Evolutionary conservation across 64 coral and sea anemone genomes (phyloP), one percentile per base, ranked within the genome.

Genomic region (Porites australiensis): DNA sequence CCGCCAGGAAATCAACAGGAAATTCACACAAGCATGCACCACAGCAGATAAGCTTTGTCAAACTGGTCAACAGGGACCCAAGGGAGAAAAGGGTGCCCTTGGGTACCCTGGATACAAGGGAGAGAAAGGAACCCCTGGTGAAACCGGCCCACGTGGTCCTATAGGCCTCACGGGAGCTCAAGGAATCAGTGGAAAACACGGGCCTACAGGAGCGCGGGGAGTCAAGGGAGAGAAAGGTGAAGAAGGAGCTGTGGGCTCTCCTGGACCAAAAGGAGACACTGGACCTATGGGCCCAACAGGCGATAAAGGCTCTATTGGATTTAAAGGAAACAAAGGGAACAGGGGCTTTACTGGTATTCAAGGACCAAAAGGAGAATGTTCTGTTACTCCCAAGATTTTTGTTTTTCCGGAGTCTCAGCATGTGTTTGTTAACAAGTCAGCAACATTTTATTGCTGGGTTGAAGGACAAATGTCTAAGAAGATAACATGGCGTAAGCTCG

Each of bases 241-340:
- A 5, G 14, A 20, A 69, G 82, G 82, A 4, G 7, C 60, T 14
- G 0, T 54, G n/a, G 82, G 82, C 46, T 16, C 63, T 4, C 0
- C 37, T 6, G 82, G 82, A 12, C n/a, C n/a, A n/a, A n/a, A n/a
- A n/a, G n/a, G n/a, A n/a, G n/a, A n/a, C n/a, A n/a, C n/a, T n/a
- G n/a, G n/a, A n/a, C n/a, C n/a, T n/a, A n/a, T n/a, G n/a, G n/a
- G n/a, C n/a, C n/a, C n/a, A n/a, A n/a, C n/a, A 50, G 62, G 82
- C n/a, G 7, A 8, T 23, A 85, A 50, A 69, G 82, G 82, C 6
- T 85, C 82, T 2, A 49, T 53, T 67, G 82, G 82, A 5, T 84
- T n/a, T 0, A 84, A 64, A 18, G 82, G 82, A 45, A 52, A 18
- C 27, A 68, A 44, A 53, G 82, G 82, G 5, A 23, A 0, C 15